Conservation (phyloP, 2,797 vertebrate genomes). For the Sphenodon punctatus region DNA sequence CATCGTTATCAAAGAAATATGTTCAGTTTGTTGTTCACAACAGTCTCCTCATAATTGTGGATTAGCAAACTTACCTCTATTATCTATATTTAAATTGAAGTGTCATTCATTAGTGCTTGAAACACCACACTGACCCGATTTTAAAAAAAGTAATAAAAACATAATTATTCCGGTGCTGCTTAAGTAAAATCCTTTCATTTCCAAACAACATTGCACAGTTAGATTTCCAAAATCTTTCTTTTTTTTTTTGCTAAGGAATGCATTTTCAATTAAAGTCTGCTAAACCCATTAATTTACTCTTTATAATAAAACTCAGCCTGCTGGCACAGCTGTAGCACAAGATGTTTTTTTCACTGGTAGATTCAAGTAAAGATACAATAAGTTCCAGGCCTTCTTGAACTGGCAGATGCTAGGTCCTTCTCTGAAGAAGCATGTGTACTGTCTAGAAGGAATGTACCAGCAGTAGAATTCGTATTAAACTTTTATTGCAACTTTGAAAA, state of each 20-base stretch:
- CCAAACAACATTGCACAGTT: background rate
- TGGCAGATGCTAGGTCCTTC: conserved; percentile 1
- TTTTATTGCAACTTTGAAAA: background rate
- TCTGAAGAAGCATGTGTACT: background rate
- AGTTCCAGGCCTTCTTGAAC: background rate
- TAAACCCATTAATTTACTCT: conserved; percentile 19
- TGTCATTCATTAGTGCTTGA: conserved; percentile 26
- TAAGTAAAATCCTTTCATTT: conserved; percentile 40
- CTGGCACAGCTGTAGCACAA: background rate
- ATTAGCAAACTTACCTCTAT: background rate
- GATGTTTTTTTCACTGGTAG: background rate
- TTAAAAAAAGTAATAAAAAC: background rate
- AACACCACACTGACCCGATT: conserved; percentile 27
- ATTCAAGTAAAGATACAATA: conserved; percentile 12
- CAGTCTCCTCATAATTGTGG: background rate
- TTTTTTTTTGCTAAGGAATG: conserved; percentile 13
- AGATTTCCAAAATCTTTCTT: background rate
- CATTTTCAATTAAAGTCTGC: conserved; percentile 32
- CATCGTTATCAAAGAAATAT: background rate
- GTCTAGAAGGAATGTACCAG: background rate
- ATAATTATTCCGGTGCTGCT: conserved; percentile 10
- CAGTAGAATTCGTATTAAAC: background rate
- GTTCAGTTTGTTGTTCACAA: conserved; percentile 14
- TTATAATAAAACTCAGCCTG: conserved; percentile 28
- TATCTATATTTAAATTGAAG: conserved; percentile 23